A percentile compares a stretch with the other conserved stretches of the same genome.
Evolutionary conservation across 2,797 vertebrate genomes (phyloP).

Genomic region (Tiaroga cobitis): DNA sequence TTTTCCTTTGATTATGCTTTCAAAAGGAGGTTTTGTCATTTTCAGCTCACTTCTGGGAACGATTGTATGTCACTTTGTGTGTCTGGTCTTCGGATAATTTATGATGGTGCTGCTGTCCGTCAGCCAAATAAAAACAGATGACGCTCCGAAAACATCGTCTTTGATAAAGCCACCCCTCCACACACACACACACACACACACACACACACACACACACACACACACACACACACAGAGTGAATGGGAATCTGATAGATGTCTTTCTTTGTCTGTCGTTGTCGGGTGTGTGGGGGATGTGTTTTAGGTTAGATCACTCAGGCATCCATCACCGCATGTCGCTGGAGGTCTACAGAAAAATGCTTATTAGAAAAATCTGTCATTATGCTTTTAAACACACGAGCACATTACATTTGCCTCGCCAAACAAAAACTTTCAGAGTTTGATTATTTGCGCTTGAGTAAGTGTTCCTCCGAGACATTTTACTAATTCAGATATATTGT

Average conservation of each 20-base stretch:
- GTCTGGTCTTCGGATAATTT: conserved; percentile 66
- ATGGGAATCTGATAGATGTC: conserved; percentile 65
- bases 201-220: conserved; percentile 21
- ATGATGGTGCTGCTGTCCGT: conserved; percentile 67
- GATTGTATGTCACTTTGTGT: conserved; percentile 12
- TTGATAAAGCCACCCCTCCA: conserved; percentile 63
- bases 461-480: conserved; percentile 38
- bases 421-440: conserved; percentile 37
- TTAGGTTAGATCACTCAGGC: conserved; percentile 52
- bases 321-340: conserved; percentile 78
- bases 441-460: conserved; percentile 44
- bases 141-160: conserved; percentile 65
- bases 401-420: conserved; percentile 23
- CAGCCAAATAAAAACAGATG: conserved; percentile 72
- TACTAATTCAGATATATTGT: conserved; percentile 43
- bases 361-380: conserved; percentile 79
- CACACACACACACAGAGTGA: conserved; percentile 29
- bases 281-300: conserved; percentile 42
- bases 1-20: not conserved
- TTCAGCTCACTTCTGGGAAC: conserved; percentile 30
- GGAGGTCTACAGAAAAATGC: conserved; percentile 79
- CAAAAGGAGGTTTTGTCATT: conserved; percentile 12
- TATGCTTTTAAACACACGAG: conserved; percentile 43
- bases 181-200: conserved; percentile 46
- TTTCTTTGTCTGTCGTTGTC: conserved; percentile 43